Evolutionary conservation across 2,888 invertebrate genomes (phyloP), one percentile per base, ranked within the genome.

Genomic region (Allolobophora icterica): DNA sequence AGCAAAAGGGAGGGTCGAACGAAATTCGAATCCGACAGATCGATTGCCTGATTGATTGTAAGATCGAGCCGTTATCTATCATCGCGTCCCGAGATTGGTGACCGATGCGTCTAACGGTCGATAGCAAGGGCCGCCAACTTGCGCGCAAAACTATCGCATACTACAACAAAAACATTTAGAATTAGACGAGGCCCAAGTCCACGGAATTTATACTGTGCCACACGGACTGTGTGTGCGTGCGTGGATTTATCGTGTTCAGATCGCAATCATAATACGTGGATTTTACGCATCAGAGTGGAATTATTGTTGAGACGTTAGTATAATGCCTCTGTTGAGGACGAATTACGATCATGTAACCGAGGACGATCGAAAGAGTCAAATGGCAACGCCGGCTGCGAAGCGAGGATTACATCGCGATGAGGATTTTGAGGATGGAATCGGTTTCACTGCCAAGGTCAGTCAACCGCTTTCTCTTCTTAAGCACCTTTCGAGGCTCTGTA

Each of bases 351-450:
- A 71, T n/a, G 71, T 71, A 71, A 17, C n/a, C 30, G 71, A 71
- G n/a, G 71, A 71, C 8, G n/a, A 71, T n/a, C 3, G 71, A 71
- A 71, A 71, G 5, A n/a, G 6, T 87, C 0, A 38, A 87, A 34
- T 87, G 87, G 19, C 87, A 38, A 34, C 87, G 15, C 24, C 87
- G 87, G 87, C 21, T 21, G 38, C 87, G 35, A 38, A 87, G 35
- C 24, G 87, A 87, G 87, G 34, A 87, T 38, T 38, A 35, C 35
- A 38, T 24, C 34, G 87, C 87, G 87, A 87, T 38, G 87, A 87
- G 35, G 87, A 87, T 87, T 87, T 87, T 38, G 87, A 87, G 38
- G 34, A 35, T 87, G 87, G 87, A 87, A 87, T 87, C 38, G n/a
- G 35, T 38, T 87, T 87, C 38, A 35, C 87, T 38, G 87, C 38